phyloP scores from a whole-genome alignment of 2,888 invertebrate species.

The Drosophila barbarae region DNA sequence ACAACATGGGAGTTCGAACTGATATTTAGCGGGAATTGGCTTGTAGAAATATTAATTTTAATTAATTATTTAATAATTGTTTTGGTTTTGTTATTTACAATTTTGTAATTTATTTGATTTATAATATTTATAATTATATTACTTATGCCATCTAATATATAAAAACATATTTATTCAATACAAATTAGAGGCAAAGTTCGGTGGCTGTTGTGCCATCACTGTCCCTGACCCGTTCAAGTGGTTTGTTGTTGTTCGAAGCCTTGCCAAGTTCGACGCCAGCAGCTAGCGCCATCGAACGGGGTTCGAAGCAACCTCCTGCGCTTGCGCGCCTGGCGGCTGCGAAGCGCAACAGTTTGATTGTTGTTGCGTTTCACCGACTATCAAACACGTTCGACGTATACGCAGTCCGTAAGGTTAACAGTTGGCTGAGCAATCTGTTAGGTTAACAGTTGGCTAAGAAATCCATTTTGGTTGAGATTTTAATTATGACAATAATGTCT shows the following conservation, averaged over 20 bases:
- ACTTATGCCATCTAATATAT: background rate
- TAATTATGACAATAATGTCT: too few relatives aligned
- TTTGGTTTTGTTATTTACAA: background rate
- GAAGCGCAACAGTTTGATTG: conserved; percentile 27
- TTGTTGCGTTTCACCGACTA: conserved; percentile 19
- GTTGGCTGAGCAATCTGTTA: background rate
- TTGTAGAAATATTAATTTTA: background rate
- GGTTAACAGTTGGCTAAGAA: conserved; percentile 4
- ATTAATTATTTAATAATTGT: background rate
- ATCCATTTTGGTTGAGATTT: too few relatives aligned
- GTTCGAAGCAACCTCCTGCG: conserved; percentile 39
- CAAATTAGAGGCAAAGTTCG: background rate
- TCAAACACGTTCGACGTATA: conserved; percentile 48
- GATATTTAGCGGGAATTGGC: background rate
- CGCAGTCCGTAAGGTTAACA: conserved; percentile 13
- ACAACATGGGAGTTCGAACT: background rate
- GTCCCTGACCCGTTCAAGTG: conserved; percentile 24
- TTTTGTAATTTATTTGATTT: background rate
- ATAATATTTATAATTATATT: background rate
- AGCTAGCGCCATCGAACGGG: background rate
- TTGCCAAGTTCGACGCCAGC: background rate
- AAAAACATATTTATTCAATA: background rate
- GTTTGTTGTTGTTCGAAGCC: conserved; percentile 21
- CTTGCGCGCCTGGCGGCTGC: conserved; percentile 46
- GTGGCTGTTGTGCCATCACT: conserved; percentile 11